Base-by-base conservation (phyloP, 2,888 invertebrate species). In the Eustalomyia histrio region DNA sequence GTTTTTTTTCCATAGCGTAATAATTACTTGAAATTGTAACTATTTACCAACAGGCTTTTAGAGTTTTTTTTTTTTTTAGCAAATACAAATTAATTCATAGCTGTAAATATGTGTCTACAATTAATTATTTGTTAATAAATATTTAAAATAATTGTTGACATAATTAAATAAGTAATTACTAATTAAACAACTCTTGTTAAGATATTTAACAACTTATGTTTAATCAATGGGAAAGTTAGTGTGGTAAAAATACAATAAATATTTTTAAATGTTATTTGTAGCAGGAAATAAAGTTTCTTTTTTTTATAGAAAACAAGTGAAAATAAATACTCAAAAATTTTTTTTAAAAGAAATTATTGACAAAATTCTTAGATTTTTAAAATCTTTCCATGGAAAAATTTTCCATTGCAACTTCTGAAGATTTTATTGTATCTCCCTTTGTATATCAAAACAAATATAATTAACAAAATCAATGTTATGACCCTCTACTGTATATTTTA, bases 1-100 rank as follows among this genome's bases (percentile, higher is more conserved):
- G 16, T 63, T 53, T 61, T n/a, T 50, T 17, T 53, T 68, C 21
- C 29, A 50, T 50, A 18, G 43, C 52, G 17, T 55, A 47, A 52
- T 39, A 64, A 73, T 63, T 73, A 65, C 58, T 50, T 73, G 63
- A 50, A 73, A 64, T 58, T 73, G 64, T 57, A 73, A 71, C 61
- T 73, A 64, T 57, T 57, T 68, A n/a, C 35, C 33, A 18, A 16
- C 18, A 35, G 50, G 14, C 63, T 10, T 29, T 12, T 3, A 43
- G 21, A 18, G 1, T 33, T 58, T 35, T n/a, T n/a, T n/a, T n/a
- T n/a, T n/a, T n/a, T n/a, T 33, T 10, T 39, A 4, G 35, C 58
- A 35, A 18, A 55, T 12, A 16, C n/a, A 57, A 57, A 57, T 39
- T 39, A 39, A 39, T 39, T 10, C 2, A 39, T 12, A 39, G 14